Conservation (phyloP, 1,140 invertebrate species). For the Antheraea mylitta region DNA sequence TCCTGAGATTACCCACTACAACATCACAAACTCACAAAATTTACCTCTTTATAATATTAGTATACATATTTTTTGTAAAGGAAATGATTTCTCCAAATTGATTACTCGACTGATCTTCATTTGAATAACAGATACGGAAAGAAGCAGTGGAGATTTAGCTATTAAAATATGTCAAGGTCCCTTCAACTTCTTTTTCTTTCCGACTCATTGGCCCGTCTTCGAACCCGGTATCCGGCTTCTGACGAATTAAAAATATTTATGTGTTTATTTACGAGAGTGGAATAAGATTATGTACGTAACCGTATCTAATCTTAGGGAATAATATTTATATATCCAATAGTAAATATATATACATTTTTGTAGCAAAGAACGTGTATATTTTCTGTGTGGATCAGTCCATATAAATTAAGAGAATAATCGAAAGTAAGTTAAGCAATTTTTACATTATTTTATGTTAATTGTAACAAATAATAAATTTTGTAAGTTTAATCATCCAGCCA, state of each 20-base stretch:
- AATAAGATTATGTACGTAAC: constrained; percentile 2
- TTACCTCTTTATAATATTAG: too few relatives aligned
- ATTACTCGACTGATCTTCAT: constrained; percentile 7
- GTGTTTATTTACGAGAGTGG: constrained; percentile 1
- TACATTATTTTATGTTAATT: too few relatives aligned
- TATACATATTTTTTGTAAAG: too few relatives aligned
- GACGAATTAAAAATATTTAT: background rate
- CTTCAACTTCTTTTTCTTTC: background rate
- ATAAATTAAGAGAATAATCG: too few relatives aligned
- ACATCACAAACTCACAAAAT: too few relatives aligned
- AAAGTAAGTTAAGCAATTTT: too few relatives aligned
- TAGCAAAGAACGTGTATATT: too few relatives aligned
- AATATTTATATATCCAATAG: background rate
- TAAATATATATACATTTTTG: background rate
- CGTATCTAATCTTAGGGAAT: too few relatives aligned
- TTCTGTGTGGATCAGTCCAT: too few relatives aligned
- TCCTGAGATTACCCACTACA: too few relatives aligned
- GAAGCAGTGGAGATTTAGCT: background rate
- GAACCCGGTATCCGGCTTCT: background rate
- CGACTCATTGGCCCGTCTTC: constrained; percentile 3
- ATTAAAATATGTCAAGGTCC: constrained; percentile 6
- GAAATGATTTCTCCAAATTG: background rate
- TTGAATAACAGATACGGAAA: constrained; percentile 12
- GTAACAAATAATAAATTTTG: too few relatives aligned
- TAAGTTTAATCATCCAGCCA: too few relatives aligned